These are phyloP conservation scores for Prenolepis imparis DNA, from an alignment of 2,888 invertebrate genomes.

Conservation along the genomic window DNA sequence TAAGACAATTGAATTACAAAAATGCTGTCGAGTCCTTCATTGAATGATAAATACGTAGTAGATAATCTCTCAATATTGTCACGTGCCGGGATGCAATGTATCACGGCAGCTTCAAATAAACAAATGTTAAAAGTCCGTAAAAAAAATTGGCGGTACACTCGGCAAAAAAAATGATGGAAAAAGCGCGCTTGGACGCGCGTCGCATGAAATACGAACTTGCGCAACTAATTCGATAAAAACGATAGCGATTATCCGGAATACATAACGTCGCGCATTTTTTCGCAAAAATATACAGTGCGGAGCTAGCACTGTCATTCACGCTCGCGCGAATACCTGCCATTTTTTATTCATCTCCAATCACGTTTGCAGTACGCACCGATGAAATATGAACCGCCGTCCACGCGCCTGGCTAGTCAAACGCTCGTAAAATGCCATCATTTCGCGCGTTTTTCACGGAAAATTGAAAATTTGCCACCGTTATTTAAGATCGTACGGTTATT, in stretches of 20 bases:
- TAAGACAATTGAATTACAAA: background rate
- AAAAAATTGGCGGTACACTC: conserved; percentile 33
- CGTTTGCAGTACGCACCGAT: conserved; percentile 28
- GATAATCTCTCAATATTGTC: conserved; percentile 20
- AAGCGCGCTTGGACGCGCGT: conserved; percentile 13
- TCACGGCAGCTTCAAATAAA: conserved; percentile 33
- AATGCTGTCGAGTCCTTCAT: background rate
- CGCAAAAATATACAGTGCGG: background rate
- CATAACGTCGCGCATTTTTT: conserved; percentile 23
- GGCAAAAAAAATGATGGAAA: conserved; percentile 14
- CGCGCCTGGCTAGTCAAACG: conserved; percentile 19
- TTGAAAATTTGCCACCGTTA: conserved; percentile 18
- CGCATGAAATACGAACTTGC: conserved; percentile 51
- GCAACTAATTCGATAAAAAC: conserved; percentile 54
- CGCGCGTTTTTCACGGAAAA: conserved; percentile 32
- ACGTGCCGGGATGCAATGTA: background rate
- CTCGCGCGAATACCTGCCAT: conserved; percentile 29
- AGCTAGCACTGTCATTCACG: conserved; percentile 36
- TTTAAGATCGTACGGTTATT: conserved; percentile 28
- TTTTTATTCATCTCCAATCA: conserved; percentile 55
- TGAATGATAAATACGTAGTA: background rate
- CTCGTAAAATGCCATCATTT: conserved; percentile 48
- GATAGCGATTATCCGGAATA: conserved; percentile 55
- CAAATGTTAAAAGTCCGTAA: conserved; percentile 46
- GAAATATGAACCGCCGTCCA: conserved; percentile 37